Evolutionary conservation across 1,140 invertebrate genomes (phyloP), one percentile per base, ranked within the genome.

Genomic region (Pseudomyrmex sp.): DNA sequence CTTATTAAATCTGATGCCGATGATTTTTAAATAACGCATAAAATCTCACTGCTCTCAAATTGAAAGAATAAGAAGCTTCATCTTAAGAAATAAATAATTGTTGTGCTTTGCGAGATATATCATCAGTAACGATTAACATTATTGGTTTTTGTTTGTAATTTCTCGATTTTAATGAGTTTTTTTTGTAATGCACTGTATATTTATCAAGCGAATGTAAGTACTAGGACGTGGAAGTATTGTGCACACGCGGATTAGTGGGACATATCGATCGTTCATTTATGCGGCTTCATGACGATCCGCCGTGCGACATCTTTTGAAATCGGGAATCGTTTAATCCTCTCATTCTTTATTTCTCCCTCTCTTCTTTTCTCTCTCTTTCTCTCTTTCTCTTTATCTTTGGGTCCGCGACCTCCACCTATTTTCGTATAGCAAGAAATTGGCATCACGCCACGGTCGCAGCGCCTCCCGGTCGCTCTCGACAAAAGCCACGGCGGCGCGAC

Each of bases 381-480:
- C 5, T 70, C 48, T 66, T 5, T 79, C 50, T 73, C 5, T 73
- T 44, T 35, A 52, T 73, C 82, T 75, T 82, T 74, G 63, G 87
- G 87, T 88, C 85, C 87, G 85, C 92, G 90, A 90, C 91, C 91
- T 93, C 91, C 87, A 92, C 90, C 90, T 92, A 93, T 92, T 92
- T 92, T 92, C 90, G 90, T 90, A 84, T 82, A 80, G 87, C 88
- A 88, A 92, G 91, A 91, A 93, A 91, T 92, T 93, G 92, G 92
- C 92, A 88, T 70, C 58, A 56, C 68, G 92, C 92, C 91, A 92
- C 76, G 72, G 61, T 63, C 86, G 82, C 85, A 72, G 79, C 69
- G 77, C 76, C 61, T 86, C 85, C 74, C 83, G 83, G 82, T 88
- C 87, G 70, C 69, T 69, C 73, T 69, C 80, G 63, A 80, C 74